Evolutionary conservation across 2,113 vertebrate genomes (phyloP), one percentile per base, ranked within the genome.

Genomic region (Cyanoderma ruficeps): DNA sequence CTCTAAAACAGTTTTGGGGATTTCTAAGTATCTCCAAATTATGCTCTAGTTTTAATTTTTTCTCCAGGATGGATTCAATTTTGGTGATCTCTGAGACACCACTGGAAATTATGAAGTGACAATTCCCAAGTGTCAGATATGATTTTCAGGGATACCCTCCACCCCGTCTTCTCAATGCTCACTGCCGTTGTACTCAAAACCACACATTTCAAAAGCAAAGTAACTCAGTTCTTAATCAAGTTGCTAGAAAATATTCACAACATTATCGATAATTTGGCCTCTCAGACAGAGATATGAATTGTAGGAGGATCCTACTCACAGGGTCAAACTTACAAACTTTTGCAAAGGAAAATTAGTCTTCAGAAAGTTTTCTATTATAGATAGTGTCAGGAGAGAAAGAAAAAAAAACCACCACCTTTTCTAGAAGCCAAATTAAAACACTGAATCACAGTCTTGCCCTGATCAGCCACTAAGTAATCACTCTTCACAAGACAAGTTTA

Each of bases 81-180:
- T 35, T 83, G 3, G 3, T 70, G 60, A 65, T 70, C 89, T 64
- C 31, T 41, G 31, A 79, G 22, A 78, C 2, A 44, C 4, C 20
- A 27, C 4, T 75, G 33, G 25, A 88, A 64, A 64, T 27, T 0
- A 1, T 35, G 10, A 44, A 76, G 30, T 28, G 15, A 72, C 4
- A 56, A 44, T 27, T 8, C 14, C 9, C 16, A 79, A 23, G 18
- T 22, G 16, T 47, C 22, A 79, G 21, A 71, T 15, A 4, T 2
- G 15, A 71, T n/a, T 61, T 88, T 8, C 2, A 12, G 16, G 21
- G 7, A 33, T 33, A 68, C 2, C 2, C 1, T 68, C 7, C 9
- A 14, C 2, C 21, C 61, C 1, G 0, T 30, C 9, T 25, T 25
- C 15, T 4, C 15, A 44, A 0, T 11, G 17, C 3, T 31, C 53